Conservation (phyloP, 1,140 invertebrate genomes). For the Akabosia matsudoensis region DNA sequence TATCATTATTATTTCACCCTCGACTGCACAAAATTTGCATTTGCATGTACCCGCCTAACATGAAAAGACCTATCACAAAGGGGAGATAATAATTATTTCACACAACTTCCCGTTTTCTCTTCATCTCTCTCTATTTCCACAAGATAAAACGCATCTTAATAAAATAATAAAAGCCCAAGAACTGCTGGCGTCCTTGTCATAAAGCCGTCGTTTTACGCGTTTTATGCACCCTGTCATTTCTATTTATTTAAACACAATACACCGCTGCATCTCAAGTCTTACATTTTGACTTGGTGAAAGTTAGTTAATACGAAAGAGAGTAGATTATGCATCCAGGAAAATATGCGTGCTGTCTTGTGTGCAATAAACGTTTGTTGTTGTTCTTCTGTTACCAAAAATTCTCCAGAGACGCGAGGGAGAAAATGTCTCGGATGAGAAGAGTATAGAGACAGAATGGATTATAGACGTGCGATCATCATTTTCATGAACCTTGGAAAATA, state of each 20-base stretch:
- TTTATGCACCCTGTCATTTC: background rate
- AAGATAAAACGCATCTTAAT: background rate
- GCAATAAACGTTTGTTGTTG: background rate
- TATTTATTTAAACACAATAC: background rate
- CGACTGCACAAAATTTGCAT: too few relatives aligned
- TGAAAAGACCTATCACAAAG: too few relatives aligned
- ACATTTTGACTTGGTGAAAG: background rate
- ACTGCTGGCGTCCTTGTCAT: too few relatives aligned
- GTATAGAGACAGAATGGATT: background rate
- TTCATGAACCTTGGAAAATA: background rate
- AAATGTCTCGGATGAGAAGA: too few relatives aligned
- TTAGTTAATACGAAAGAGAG: background rate
- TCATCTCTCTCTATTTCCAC: background rate
- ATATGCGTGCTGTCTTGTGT: background rate
- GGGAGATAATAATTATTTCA: too few relatives aligned
- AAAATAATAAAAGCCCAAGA: background rate
- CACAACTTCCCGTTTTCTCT: too few relatives aligned
- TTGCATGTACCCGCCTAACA: too few relatives aligned
- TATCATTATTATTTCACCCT: too few relatives aligned
- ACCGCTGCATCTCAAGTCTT: background rate
- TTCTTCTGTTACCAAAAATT: background rate
- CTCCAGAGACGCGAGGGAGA: background rate
- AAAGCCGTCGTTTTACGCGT: conserved; percentile 12
- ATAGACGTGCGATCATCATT: background rate
- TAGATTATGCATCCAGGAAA: background rate